Evolutionary conservation across 2,888 invertebrate species (phyloP).

Genomic region (Podotricha telesiphe): DNA sequence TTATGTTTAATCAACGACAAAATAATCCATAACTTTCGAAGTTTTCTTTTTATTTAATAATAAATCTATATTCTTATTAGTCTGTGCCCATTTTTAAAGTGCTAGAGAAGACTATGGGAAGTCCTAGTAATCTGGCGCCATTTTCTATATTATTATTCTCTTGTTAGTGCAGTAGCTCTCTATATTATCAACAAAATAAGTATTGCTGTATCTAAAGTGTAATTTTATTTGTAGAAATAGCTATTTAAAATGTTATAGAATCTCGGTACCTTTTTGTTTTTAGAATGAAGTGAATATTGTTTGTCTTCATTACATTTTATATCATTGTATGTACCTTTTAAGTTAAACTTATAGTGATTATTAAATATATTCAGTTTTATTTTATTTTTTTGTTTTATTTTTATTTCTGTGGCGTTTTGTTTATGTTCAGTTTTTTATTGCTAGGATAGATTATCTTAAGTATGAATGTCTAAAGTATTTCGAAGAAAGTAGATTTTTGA

Average conservation of each 20-base stretch:
- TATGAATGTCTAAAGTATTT: slow-evolving; percentile 32
- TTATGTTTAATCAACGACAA: slow-evolving; percentile 56
- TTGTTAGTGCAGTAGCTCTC: slow-evolving; percentile 47
- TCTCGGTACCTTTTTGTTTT: slow-evolving; percentile 72
- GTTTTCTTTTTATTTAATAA: slow-evolving; percentile 42
- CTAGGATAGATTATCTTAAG: slow-evolving; percentile 29
- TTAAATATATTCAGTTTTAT: slow-evolving; percentile 83
- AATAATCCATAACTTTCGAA: slow-evolving; percentile 42
- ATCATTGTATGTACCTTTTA: slow-evolving; percentile 63
- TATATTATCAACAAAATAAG: slow-evolving; percentile 37
- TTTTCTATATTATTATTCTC: slow-evolving; percentile 27
- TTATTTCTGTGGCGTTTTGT: slow-evolving; percentile 62
- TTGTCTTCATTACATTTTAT: slow-evolving; percentile 62
- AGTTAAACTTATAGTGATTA: slow-evolving; percentile 73
- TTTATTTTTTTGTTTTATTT: slow-evolving; percentile 79
- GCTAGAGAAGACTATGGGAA: slow-evolving; percentile 6
- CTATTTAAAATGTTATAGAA: slow-evolving; percentile 65
- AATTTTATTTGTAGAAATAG: slow-evolving; percentile 48
- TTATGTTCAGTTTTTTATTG: slow-evolving; percentile 23
- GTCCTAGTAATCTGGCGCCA: slow-evolving; percentile 18
- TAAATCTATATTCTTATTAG: slow-evolving; percentile 25
- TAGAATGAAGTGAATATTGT: slow-evolving; percentile 52
- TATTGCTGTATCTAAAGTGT: slow-evolving; percentile 49
- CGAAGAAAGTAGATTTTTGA: slow-evolving; percentile 34
- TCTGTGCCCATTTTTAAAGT: slow-evolving; percentile 26